Evolutionary conservation across 2,113 vertebrate genomes (phyloP).

Genomic region (Delphinus delphis): DNA sequence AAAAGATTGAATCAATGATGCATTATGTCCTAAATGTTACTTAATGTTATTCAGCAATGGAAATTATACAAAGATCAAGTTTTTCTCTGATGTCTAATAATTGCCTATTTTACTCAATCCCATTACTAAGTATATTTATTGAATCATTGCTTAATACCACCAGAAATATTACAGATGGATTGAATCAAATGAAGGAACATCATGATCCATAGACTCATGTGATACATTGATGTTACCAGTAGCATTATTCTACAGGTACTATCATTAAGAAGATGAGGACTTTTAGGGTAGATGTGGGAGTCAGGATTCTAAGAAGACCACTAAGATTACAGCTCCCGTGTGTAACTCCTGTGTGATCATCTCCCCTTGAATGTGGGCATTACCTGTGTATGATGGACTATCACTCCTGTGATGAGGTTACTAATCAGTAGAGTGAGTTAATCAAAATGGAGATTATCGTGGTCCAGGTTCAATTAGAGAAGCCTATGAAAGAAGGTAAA

Average conservation of each 20-base stretch:
- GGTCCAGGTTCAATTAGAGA: not conserved
- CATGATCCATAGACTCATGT: not conserved
- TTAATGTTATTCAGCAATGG: not conserved
- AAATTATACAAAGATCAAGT: not conserved
- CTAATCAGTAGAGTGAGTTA: not conserved
- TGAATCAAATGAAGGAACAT: not conserved
- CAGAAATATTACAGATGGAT: not conserved
- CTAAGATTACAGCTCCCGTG: not conserved
- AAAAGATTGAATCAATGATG: not conserved
- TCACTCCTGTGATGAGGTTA: not conserved
- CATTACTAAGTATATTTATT: not conserved
- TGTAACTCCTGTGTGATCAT: not conserved
- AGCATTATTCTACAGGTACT: not conserved
- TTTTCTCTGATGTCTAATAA: slow-evolving; percentile 37
- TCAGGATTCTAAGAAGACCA: not conserved
- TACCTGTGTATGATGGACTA: not conserved
- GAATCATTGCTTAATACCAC: not conserved
- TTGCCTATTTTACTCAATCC: not conserved
- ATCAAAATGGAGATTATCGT: not conserved
- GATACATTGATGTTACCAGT: not conserved
- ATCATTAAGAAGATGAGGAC: not conserved
- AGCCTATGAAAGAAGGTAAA: not conserved
- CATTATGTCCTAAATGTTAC: not conserved
- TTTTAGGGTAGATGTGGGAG: not conserved
- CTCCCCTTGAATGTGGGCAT: not conserved